Evolutionary conservation across 2,113 vertebrate species (phyloP).

Genomic region (Pachypanchax playfairii): DNA sequence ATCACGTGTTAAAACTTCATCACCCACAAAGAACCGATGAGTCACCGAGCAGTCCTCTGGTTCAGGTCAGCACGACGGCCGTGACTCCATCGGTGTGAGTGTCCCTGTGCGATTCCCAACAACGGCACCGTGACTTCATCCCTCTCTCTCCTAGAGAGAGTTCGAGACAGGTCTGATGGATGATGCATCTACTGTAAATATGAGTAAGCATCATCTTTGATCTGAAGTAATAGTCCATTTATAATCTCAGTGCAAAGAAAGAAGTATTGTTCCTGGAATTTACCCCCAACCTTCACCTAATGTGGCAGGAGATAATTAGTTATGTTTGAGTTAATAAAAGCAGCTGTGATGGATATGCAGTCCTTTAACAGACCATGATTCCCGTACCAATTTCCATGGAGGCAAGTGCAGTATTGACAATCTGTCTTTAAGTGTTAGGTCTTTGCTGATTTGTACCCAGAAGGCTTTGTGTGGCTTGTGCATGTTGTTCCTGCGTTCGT

Average conservation of each 20-base stretch:
- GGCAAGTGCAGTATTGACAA: slow-evolving; percentile 63
- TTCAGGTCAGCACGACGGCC: slow-evolving; percentile 37
- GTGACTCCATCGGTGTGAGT: slow-evolving; percentile 54
- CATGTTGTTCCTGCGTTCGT: slow-evolving; percentile 30
- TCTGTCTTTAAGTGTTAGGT: slow-evolving; percentile 69
- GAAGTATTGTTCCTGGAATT: slow-evolving; percentile 8
- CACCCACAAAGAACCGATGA: slow-evolving; percentile 59
- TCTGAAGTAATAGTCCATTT: neutral
- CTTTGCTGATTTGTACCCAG: slow-evolving; percentile 62
- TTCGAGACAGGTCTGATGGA: neutral
- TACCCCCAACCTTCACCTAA: slow-evolving; percentile 15
- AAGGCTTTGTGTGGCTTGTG: slow-evolving; percentile 46
- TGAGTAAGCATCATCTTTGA: neutral
- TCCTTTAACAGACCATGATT: slow-evolving; percentile 56
- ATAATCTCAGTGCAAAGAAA: neutral
- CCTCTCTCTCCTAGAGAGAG: slow-evolving; percentile 7
- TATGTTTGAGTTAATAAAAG: slow-evolving; percentile 51
- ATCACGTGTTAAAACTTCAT: slow-evolving; percentile 55
- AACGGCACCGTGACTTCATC: slow-evolving; percentile 54
- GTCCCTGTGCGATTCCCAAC: slow-evolving; percentile 64
- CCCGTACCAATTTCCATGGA: slow-evolving; percentile 50
- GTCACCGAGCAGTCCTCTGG: slow-evolving; percentile 36
- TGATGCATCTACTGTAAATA: slow-evolving; percentile 20
- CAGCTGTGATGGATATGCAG: slow-evolving; percentile 46
- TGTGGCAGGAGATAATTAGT: slow-evolving; percentile 55